Conservation (phyloP, 1,140 invertebrate genomes). For the Drosophila persimilis region DNA sequence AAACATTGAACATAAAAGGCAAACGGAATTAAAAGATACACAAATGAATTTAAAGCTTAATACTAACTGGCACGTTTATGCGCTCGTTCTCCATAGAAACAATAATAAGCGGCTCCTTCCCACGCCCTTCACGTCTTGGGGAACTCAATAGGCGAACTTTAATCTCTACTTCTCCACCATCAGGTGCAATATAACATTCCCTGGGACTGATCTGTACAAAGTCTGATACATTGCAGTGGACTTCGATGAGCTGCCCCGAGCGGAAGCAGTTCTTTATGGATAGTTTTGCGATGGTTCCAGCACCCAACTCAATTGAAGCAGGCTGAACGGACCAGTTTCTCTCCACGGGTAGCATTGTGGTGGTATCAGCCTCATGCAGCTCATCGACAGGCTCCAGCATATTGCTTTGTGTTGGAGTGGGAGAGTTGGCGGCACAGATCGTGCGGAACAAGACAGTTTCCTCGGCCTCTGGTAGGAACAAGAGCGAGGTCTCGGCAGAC, state of each 20-base stretch:
- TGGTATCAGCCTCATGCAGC: constrained; percentile 54
- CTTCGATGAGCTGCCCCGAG: constrained; percentile 69
- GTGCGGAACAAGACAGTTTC: constrained; percentile 77
- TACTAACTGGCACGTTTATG: constrained; percentile 66
- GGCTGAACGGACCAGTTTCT: constrained; percentile 69
- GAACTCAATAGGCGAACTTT: constrained; percentile 45
- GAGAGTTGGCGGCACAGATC: constrained; percentile 65
- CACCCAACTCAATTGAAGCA: constrained; percentile 31
- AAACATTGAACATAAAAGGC: constrained; percentile 5
- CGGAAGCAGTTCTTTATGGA: constrained; percentile 59
- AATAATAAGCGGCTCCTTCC: constrained; percentile 33
- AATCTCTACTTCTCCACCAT: constrained; percentile 66
- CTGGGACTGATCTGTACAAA: constrained; percentile 56
- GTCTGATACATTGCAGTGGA: constrained; percentile 57
- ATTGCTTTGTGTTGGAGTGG: constrained; percentile 63
- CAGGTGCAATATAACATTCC: constrained; percentile 67
- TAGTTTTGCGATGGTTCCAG: constrained; percentile 25
- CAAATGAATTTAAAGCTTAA: constrained; percentile 46
- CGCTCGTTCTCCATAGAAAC: constrained; percentile 77
- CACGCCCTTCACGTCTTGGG: constrained; percentile 21
- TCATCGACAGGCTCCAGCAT: constrained; percentile 70
- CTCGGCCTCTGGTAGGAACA: constrained; percentile 72
- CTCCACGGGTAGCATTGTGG: constrained; percentile 31
- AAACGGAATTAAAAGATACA: constrained; percentile 19
- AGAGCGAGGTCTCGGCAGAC: constrained; percentile 60